Base-by-base conservation (phyloP, 2,888 invertebrate genomes). In the Odontocolon sp. region DNA sequence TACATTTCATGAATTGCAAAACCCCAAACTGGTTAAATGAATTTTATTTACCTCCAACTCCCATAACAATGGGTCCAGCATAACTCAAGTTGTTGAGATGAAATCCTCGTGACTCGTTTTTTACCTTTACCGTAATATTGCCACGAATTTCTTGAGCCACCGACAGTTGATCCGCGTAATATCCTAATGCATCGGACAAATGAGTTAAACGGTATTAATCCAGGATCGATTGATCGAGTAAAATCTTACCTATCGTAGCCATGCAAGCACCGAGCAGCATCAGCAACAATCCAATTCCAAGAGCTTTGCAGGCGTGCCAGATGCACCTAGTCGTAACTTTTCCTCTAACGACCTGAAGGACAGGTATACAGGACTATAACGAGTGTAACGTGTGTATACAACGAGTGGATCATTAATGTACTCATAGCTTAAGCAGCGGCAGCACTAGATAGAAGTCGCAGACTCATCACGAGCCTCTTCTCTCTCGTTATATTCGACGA, bases 31-130 rank as follows among this genome's bases (percentile, higher is more conserved):
- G 8, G 1, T 54, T 47, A 11, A 70, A 16, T 31, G 6, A 56
- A 38, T 31, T 42, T 57, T 61, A 79, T 83, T 90, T 91, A 94
- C 97, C 97, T 91, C 99, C 98, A 77, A 98, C 95, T 28, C 99
- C 99, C 98, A 99, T 99, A 63, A 99, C 95, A 80, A 98, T 96
- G 1, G 99, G 99, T 0, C 99, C 99, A n/a, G 97, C 96, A 90
- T 98, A 99, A 0, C 97, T 96, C 63, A 98, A 92, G 88, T 97
- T 97, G 91, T 96, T 96, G 80, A 97, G 92, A 87, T 97, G 96
- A 88, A 96, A 96, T 11, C 96, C 96, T 40, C 96, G 93, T 4
- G 95, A 94, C 88, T 96, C 96, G 86, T 96, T 96, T 91, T 96
- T 96, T 21, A 96, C 95, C 28, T 94, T 93, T 52, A 96, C 92